Base-by-base conservation (phyloP, 92 coral and sea anemone genomes). In the Pocillopora meandrina region DNA sequence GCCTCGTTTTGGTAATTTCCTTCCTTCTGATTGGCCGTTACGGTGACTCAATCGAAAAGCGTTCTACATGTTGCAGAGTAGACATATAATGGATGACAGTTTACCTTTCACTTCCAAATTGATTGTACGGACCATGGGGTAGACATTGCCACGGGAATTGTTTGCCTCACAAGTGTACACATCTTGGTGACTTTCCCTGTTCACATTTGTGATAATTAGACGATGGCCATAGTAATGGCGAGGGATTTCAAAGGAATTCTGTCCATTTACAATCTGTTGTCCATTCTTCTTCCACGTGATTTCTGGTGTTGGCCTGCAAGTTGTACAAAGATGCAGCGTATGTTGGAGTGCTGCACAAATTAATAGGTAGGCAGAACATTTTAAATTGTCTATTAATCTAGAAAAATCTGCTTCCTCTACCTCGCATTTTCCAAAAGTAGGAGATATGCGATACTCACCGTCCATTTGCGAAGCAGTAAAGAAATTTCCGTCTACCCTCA, bases 211-310 rank as follows among this genome's bases (percentile, higher is more conserved):
- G 19, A 81, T 81, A 19, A 1, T 15, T 60, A 81, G 57, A 14
- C 68, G 69, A 59, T 77, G 59, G 36, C 78, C 85, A 36, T 33
- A 3, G 5, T 59, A 81, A 47, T 31, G 64, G 31, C n/a, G 17
- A 19, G 69, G 61, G 18, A 81, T 70, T 68, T 58, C 78, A 57
- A 57, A 70, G 4, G 77, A 81, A 81, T 81, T 59, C 59, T 59
- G 33, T 34, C 85, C 77, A 71, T 60, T 33, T 7, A 71, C 56
- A 58, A 81, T 81, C 26, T 5, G 70, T 19, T 35, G 69, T 8
- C 85, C 78, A 58, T 81, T 81, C 60, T 81, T 81, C 69, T 81
- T 81, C 85, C 85, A 81, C 0, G 69, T 36, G 58, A 81, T 71
- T 19, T n/a, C 42, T 20, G 85, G 85, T 57, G 59, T n/a, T 34